These are phyloP conservation scores for Phoxinus phoxinus DNA, from an alignment of 2,113 vertebrate genomes.

Conservation along the genomic window DNA sequence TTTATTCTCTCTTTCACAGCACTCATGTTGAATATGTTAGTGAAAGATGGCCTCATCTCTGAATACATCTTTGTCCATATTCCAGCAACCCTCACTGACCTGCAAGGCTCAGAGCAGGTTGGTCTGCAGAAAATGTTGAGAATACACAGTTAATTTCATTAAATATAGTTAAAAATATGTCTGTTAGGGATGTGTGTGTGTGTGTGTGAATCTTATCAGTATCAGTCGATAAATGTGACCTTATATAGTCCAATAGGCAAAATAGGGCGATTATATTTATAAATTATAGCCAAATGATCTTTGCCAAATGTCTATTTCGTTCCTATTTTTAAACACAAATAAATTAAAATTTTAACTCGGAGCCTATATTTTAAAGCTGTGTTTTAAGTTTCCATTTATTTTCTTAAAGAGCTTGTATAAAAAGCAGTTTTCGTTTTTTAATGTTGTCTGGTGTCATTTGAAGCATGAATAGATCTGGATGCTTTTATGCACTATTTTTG, in stretches of 20 bases:
- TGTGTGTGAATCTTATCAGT: neutral
- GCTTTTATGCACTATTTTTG: neutral
- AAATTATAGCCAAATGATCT: neutral
- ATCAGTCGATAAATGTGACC: neutral
- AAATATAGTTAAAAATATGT: neutral
- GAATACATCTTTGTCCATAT: conserved; percentile 81
- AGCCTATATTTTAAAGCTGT: no score
- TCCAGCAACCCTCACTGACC: conserved; percentile 80
- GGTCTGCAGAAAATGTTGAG: conserved; percentile 11
- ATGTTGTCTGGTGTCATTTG: neutral
- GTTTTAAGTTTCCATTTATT: neutral
- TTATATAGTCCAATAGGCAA: neutral
- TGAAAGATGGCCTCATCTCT: conserved; percentile 86
- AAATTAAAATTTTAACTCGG: no score
- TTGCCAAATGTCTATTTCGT: no score
- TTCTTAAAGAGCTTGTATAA: neutral
- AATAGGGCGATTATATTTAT: neutral
- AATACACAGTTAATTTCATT: fast-evolving
- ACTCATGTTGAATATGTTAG: conserved; percentile 84
- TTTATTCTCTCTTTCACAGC: conserved; percentile 72
- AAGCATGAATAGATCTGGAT: neutral
- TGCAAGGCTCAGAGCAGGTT: conserved; percentile 86
- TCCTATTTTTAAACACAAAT: no score
- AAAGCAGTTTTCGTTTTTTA: neutral
- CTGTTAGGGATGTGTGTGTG: neutral